Conservation (phyloP, 2,113 vertebrate genomes). For the Plestiodon gilberti region DNA sequence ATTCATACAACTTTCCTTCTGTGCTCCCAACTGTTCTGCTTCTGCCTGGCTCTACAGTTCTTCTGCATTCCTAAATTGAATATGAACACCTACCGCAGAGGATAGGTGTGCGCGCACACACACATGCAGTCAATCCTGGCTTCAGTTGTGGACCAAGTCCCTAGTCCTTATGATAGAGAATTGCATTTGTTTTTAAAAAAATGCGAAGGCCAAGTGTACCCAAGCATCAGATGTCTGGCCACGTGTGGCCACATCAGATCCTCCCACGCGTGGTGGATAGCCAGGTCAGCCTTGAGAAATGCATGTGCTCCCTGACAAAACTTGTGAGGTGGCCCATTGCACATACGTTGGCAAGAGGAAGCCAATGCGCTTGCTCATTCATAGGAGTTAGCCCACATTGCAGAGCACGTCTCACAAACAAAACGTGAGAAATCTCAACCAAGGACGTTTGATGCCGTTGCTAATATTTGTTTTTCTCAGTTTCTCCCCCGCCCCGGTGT, state of each 20-base stretch:
- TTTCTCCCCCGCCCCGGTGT: not conserved
- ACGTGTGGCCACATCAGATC: too few species aligned
- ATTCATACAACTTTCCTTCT: not conserved
- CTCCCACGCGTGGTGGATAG: not conserved
- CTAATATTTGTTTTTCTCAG: not conserved
- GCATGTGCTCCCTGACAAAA: not conserved
- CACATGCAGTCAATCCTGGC: too few species aligned
- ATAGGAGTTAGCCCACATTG: too few species aligned
- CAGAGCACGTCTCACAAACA: not conserved
- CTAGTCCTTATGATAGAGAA: not conserved
- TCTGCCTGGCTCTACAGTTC: not conserved
- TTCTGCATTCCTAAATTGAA: not conserved
- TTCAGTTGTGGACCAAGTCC: not conserved
- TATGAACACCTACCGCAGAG: not conserved
- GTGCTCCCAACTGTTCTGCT: not conserved
- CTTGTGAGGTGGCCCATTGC: not conserved
- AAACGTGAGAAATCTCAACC: not conserved
- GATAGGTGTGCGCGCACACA: not conserved
- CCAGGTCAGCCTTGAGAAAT: not conserved
- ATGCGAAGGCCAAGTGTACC: not conserved
- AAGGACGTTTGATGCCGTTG: not conserved
- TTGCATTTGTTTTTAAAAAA: not conserved
- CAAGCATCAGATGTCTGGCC: not conserved
- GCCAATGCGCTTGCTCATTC: not conserved
- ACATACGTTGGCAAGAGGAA: not conserved